Evolutionary conservation across 2,797 vertebrate species (phyloP).

Genomic region (Anomalospiza imberbis): DNA sequence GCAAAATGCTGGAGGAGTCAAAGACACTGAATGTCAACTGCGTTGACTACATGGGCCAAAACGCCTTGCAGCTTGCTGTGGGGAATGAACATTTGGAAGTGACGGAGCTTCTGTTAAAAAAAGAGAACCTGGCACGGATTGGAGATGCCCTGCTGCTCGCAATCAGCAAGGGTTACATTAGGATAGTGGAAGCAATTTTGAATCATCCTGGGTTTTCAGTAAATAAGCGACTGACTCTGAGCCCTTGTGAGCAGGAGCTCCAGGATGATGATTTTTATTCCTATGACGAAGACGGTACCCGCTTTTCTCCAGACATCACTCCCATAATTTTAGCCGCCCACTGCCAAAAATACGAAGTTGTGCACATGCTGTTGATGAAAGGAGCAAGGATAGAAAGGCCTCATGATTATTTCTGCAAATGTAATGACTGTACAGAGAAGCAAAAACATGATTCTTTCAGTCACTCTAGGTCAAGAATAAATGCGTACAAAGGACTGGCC

Average conservation of each 20-base stretch:
- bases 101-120: conserved; percentile 84
- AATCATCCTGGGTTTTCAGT: conserved; percentile 83
- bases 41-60: conserved; percentile 90
- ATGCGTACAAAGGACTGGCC: conserved; percentile 86
- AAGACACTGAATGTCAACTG: conserved; percentile 85
- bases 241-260: conserved; percentile 84
- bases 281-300: conserved; percentile 88
- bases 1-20: conserved; percentile 88
- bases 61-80: conserved; percentile 86
- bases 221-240: conserved; percentile 81
- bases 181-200: conserved; percentile 87
- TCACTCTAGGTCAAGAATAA: conserved; percentile 87
- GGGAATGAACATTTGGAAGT: conserved; percentile 90
- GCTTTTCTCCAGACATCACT: conserved; percentile 88
- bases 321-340: conserved; percentile 88
- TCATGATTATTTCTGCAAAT: conserved; percentile 90
- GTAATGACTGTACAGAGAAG: conserved; percentile 82
- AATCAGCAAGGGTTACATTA: conserved; percentile 88
- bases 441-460: conserved; percentile 86
- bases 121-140: conserved; percentile 86
- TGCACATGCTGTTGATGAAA: conserved; percentile 85
- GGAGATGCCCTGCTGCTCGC: conserved; percentile 88
- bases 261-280: conserved; percentile 89
- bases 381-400: conserved; percentile 86
- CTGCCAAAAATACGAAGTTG: conserved; percentile 89